A percentile compares a stretch with the other conserved stretches of the same genome.
Conservation (phyloP, 2,113 vertebrate species). For the Cyanoramphus novaezelandiae region DNA sequence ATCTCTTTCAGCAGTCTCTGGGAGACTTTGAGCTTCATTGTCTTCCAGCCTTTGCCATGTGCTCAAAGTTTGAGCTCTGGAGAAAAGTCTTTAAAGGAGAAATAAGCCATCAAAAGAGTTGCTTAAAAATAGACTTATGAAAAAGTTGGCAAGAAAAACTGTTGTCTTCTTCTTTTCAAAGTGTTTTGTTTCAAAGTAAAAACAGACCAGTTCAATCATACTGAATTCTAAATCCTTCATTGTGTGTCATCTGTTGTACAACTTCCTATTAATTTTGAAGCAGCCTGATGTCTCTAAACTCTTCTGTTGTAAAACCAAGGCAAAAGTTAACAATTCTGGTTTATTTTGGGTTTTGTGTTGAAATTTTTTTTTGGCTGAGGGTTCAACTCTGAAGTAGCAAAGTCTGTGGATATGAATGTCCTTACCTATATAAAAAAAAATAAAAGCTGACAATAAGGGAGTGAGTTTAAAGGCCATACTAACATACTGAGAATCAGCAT, state of each 20-base stretch:
- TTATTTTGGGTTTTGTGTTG: not conserved
- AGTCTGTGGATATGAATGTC: not conserved
- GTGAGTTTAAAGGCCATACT: not conserved
- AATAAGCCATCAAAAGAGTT: not conserved
- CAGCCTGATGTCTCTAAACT: not conserved
- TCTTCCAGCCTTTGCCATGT: not conserved
- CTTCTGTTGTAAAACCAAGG: not conserved
- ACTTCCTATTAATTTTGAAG: not conserved
- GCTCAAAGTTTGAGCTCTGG: not conserved
- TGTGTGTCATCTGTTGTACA: fast-evolving
- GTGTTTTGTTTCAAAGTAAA: not conserved
- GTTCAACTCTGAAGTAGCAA: not conserved
- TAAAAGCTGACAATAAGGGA: not conserved
- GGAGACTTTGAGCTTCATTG: not conserved
- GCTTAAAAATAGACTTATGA: not conserved
- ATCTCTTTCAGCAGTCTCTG: not conserved
- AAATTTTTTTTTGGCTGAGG: not conserved
- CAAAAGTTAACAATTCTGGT: not conserved
- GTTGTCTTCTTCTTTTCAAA: not conserved
- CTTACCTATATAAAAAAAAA: not conserved
- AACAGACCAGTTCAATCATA: not conserved
- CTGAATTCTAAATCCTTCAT: not conserved
- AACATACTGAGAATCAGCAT: not conserved
- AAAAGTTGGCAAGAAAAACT: not conserved
- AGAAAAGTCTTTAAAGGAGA: not conserved